Conservation (phyloP, 92 coral and sea anemone genomes). For the Palythoa grandis region DNA sequence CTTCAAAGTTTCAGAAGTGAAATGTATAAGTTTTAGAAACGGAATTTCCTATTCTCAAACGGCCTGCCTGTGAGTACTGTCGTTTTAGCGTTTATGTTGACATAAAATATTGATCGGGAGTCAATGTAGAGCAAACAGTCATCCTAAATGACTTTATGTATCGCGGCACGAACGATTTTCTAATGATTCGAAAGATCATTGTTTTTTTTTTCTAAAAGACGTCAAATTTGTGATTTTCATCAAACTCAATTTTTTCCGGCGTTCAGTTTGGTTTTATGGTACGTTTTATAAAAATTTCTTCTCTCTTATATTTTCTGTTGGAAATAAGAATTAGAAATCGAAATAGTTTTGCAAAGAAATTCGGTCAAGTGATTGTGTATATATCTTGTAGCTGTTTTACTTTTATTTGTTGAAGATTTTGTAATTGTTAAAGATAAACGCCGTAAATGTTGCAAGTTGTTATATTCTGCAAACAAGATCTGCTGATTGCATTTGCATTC, state of each 20-base stretch:
- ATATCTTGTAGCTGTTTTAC: neutral
- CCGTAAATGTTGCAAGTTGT: neutral
- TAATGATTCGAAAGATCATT: neutral
- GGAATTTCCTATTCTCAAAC: neutral
- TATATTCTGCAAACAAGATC: neutral
- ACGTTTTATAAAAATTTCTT: neutral
- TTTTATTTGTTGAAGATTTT: conserved; percentile 7
- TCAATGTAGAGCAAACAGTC: conserved; percentile 15
- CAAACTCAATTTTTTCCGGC: neutral
- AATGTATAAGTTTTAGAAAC: neutral
- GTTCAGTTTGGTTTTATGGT: neutral
- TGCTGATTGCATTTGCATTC: neutral
- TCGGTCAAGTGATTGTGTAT: neutral
- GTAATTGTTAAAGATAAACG: neutral
- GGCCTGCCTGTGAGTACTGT: neutral
- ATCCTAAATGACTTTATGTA: conserved; percentile 21
- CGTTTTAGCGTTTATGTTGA: neutral
- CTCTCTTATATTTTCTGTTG: neutral
- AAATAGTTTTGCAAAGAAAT: neutral
- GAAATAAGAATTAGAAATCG: neutral
- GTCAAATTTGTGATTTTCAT: neutral
- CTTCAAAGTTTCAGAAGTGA: neutral
- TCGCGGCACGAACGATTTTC: conserved; percentile 20
- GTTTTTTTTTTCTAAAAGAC: neutral
- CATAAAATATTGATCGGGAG: conserved; percentile 37